phyloP scores from a whole-genome alignment of 2,797 vertebrate species.

The Rallus crepitans region DNA sequence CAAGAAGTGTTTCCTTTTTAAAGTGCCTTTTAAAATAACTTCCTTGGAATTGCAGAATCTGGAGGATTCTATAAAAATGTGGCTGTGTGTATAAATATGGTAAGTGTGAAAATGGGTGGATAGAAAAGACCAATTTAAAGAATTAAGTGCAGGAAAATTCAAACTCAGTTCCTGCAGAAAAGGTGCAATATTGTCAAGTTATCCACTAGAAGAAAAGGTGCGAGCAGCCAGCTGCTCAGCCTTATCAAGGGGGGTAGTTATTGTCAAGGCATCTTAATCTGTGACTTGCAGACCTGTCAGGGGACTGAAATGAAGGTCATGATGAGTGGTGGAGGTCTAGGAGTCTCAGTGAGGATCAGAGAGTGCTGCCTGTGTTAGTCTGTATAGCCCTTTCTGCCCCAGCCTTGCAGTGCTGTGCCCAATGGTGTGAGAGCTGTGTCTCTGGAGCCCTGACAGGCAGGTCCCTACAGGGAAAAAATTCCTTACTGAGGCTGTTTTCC shows the following conservation, averaged over 20 bases:
- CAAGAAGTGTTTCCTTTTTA: slow-evolving; percentile 18
- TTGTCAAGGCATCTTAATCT: neutral
- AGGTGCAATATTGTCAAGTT: neutral
- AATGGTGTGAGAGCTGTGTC: rapidly evolving
- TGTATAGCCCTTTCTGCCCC: neutral
- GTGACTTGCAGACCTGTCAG: neutral
- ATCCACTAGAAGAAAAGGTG: neutral
- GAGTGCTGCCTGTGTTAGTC: neutral
- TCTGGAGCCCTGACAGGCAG: neutral
- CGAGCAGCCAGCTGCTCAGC: neutral
- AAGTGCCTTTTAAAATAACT: slow-evolving; percentile 31
- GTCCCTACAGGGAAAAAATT: neutral
- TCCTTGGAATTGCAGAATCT: neutral
- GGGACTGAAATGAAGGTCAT: neutral
- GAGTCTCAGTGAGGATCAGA: neutral
- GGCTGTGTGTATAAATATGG: neutral
- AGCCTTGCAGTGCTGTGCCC: rapidly evolving
- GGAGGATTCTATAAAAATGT: neutral
- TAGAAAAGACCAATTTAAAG: neutral
- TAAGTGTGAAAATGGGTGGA: neutral
- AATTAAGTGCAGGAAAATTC: neutral
- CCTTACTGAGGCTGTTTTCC: neutral
- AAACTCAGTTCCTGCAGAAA: neutral
- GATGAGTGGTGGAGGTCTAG: neutral
- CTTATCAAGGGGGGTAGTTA: neutral